Percentiles rank a stretch among this genome's conserved stretches.
These are phyloP conservation scores for Patiria pectinifera DNA, from an alignment of 53 echinoderm and acorn worm genomes.

Conservation along the genomic window DNA sequence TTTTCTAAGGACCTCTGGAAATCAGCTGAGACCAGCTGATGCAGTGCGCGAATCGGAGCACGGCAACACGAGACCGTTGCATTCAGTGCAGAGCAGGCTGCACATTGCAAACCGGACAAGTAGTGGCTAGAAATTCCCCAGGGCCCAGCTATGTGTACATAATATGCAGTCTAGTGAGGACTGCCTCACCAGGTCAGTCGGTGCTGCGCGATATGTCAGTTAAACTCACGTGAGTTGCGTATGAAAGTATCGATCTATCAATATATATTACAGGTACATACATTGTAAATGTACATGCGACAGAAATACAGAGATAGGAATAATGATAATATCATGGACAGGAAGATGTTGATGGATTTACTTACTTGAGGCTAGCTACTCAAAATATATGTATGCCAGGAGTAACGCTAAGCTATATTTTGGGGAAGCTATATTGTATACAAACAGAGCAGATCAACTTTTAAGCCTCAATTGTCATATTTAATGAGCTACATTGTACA, in stretches of 20 bases:
- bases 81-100: neutral
- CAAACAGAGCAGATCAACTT: too few relatives aligned
- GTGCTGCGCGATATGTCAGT: conserved; percentile 17
- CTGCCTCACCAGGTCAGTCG: conserved; percentile 24
- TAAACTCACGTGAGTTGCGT: neutral
- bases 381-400: too few relatives aligned
- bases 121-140: conserved; percentile 8
- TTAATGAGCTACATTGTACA: too few relatives aligned
- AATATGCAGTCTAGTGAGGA: neutral
- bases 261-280: neutral
- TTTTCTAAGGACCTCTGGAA: neutral
- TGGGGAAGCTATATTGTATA: too few relatives aligned
- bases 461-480: too few relatives aligned
- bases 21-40: conserved; percentile 9
- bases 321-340: too few relatives aligned
- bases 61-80: neutral
- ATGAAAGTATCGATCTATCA: neutral
- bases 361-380: too few relatives aligned
- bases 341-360: too few relatives aligned
- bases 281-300: too few relatives aligned
- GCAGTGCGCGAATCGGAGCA: neutral
- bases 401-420: too few relatives aligned
- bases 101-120: neutral
- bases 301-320: too few relatives aligned
- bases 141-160: conserved; percentile 21